A percentile compares a stretch with the other conserved stretches of the same genome.
These are phyloP conservation scores for Crypturellus tataupa DNA, from an alignment of 2,797 vertebrate genomes.

Conservation along the genomic window DNA sequence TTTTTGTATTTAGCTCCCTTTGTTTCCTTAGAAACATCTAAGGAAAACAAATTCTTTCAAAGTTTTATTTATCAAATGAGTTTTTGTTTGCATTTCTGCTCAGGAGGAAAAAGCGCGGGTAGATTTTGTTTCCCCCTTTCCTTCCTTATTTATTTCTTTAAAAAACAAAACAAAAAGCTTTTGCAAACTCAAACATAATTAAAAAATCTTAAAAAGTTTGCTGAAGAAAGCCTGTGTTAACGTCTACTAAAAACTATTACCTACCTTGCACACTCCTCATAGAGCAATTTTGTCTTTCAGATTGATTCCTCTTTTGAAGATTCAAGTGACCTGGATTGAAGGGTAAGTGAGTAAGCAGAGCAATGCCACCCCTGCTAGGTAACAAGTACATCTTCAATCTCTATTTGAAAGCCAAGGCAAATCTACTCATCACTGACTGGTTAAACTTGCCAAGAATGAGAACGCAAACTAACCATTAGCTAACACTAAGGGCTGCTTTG, in stretches of 20 bases:
- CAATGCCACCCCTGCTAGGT: not conserved
- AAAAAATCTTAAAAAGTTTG: not conserved
- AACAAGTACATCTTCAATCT: not conserved
- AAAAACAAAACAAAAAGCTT: not conserved
- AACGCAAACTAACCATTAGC: not conserved
- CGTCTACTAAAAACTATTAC: not conserved
- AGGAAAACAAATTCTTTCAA: not conserved
- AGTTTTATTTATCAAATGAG: not conserved
- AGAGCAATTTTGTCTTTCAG: not conserved
- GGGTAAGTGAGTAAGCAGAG: not conserved
- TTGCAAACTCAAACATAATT: constrained; percentile 19
- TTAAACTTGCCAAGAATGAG: constrained; percentile 6
- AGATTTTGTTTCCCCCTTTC: constrained; percentile 25
- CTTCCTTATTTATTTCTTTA: constrained; percentile 22
- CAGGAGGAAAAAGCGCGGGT: constrained; percentile 2
- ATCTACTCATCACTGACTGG: not conserved
- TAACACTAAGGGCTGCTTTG: not conserved
- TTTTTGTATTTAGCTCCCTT: not conserved
- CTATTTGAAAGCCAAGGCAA: not conserved
- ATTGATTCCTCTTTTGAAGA: too few relatives aligned
- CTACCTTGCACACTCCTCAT: not conserved
- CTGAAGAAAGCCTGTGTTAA: not conserved
- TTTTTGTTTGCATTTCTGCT: not conserved
- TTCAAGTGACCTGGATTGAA: not conserved
- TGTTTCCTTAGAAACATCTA: not conserved